Evolutionary conservation across 1,140 invertebrate genomes (phyloP), one percentile per base, ranked within the genome.

Genomic region (Cydia splendana): DNA sequence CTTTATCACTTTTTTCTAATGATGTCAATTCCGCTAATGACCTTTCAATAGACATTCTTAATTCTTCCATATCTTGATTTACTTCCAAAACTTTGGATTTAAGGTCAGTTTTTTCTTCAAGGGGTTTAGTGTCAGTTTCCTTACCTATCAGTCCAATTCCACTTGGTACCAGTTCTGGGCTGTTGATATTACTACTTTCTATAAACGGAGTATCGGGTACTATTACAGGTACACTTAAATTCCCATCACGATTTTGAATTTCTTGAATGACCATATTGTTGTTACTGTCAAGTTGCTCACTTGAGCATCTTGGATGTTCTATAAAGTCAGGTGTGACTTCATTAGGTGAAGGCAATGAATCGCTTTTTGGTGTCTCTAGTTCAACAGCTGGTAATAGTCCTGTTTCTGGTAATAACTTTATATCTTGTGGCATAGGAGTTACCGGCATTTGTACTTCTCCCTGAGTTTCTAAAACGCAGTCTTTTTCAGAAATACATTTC

Each of bases 11-110:
- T 80, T 87, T 88, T 84, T 93, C 89, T 65, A 91, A 81, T 28
- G 83, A 77, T 15, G 86, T 89, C 13, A 93, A 77, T 74, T 91
- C 91, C 74, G 88, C 90, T 65, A 93, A 82, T 38, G 91, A 93
- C 79, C 84, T 88, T 83, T 93, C 91, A 75, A 93, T 91, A 12
- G 91, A 92, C 13, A 85, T 48, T 62, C 85, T 87, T 42, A 93
- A 80, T 74, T 92, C 89, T 78, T 92, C 89, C 89, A 93, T 90
- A 74, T 90, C 90, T 79, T 87, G 80, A 77, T 88, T 91, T 0
- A 91, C 90, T 83, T 91, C 90, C 80, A 90, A 85, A 83, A 90
- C 88, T 87, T 91, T 90, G 6, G 89, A 88, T 82, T 88, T 90
- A 9, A 91, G 76, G 77, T 90, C 89, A 53, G 85, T 91, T 79